Percentiles rank a stretch among this genome's conserved stretches.
These are phyloP conservation scores for Squalus acanthias DNA, from an alignment of 2,797 vertebrate genomes.

Conservation along the genomic window DNA sequence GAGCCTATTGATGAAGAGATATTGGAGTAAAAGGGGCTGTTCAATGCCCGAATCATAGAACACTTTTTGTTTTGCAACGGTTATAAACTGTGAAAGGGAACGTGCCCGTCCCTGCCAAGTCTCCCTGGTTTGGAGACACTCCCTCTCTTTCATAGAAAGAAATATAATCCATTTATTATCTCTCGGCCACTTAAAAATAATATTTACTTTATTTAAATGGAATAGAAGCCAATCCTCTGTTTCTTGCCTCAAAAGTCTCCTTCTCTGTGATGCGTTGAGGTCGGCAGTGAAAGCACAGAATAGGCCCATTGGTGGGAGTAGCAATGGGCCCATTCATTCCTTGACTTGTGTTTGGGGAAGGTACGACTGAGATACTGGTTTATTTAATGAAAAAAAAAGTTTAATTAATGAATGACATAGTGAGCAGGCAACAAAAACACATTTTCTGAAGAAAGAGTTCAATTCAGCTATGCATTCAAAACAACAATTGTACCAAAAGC, in stretches of 20 bases:
- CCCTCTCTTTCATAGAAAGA: background rate
- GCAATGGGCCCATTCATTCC: slow-evolving; percentile 22
- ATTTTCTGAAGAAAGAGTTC: slow-evolving; percentile 6
- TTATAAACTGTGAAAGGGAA: background rate
- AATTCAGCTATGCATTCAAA: background rate
- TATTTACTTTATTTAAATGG: slow-evolving; percentile 5
- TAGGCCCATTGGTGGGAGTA: background rate
- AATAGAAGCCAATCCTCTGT: no score
- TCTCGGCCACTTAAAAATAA: background rate
- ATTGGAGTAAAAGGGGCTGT: background rate
- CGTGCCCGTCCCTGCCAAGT: background rate
- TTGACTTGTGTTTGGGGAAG: background rate
- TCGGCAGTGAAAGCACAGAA: background rate
- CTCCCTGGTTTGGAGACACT: background rate
- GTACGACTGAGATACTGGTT: background rate
- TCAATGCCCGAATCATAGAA: background rate
- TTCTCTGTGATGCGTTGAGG: background rate
- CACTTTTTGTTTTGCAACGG: background rate
- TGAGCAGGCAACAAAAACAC: background rate
- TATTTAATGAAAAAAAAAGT: slow-evolving; percentile 21
- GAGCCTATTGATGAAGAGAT: background rate
- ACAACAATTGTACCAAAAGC: background rate
- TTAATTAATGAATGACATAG: slow-evolving; percentile 14
- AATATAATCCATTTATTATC: background rate
- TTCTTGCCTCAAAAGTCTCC: background rate